Conservation (phyloP, 2,113 vertebrate species). For the Ictalurus punctatus region DNA sequence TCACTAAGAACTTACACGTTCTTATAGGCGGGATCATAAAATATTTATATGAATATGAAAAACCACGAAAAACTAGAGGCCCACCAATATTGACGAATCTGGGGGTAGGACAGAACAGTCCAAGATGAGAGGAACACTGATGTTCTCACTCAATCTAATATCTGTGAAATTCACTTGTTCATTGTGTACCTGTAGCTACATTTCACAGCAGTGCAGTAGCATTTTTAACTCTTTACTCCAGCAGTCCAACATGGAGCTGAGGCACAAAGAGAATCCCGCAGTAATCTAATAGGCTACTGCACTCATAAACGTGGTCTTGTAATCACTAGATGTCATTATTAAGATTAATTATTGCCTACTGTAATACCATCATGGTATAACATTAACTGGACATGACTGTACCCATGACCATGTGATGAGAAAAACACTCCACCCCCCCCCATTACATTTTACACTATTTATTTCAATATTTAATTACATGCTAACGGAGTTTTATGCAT, state of each 20-base stretch:
- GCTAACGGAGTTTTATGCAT: background rate
- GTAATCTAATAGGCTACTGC: background rate
- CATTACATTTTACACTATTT: background rate
- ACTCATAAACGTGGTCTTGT: background rate
- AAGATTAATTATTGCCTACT: background rate
- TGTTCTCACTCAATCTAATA: background rate
- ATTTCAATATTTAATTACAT: background rate
- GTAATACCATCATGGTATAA: background rate
- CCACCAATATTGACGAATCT: background rate
- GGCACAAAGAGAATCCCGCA: background rate
- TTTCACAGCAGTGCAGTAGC: background rate
- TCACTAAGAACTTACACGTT: background rate
- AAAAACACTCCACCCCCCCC: background rate
- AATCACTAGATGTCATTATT: background rate
- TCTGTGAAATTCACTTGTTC: too few relatives aligned
- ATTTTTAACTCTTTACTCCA: background rate
- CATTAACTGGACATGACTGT: background rate
- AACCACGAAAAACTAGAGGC: background rate
- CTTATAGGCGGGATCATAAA: background rate
- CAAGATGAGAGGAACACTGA: background rate
- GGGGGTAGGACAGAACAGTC: background rate
- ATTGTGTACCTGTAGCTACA: too few relatives aligned
- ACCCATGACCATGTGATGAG: background rate
- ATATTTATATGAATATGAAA: background rate
- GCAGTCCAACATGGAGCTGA: background rate